Conservation (phyloP, 2,888 invertebrate species). For the Drosophila suboccidentalis region DNA sequence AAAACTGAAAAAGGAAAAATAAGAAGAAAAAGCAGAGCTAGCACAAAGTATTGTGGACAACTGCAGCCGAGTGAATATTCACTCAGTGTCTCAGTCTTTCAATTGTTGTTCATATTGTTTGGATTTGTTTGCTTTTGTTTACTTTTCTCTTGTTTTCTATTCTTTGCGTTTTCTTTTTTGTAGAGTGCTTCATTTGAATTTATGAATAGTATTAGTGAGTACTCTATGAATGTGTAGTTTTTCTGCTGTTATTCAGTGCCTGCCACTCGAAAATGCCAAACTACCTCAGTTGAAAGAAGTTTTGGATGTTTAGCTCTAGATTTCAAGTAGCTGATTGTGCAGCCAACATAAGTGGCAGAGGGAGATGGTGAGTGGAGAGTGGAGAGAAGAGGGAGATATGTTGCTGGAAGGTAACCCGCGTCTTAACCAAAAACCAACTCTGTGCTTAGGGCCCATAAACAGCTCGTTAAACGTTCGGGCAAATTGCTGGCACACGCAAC, state of each 20-base stretch:
- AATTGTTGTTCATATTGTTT: constrained; percentile 50
- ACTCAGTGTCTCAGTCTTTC: constrained; percentile 26
- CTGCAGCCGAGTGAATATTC: constrained; percentile 29
- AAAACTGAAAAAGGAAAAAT: constrained; percentile 5
- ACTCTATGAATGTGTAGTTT: constrained; percentile 49
- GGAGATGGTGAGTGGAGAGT: too few species aligned
- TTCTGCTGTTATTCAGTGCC: constrained; percentile 38
- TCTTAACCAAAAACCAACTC: constrained; percentile 4
- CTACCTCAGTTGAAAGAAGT: constrained; percentile 21
- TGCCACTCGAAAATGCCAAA: constrained; percentile 60
- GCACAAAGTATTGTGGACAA: constrained; percentile 40
- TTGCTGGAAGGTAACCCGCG: not conserved
- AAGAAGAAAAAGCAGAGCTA: constrained; percentile 8
- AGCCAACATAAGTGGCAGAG: constrained; percentile 3
- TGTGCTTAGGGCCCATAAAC: constrained; percentile 62
- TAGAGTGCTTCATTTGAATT: constrained; percentile 77
- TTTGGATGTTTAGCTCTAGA: constrained; percentile 47
- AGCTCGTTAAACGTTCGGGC: constrained; percentile 74
- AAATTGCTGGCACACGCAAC: constrained; percentile 78
- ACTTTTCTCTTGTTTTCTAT: constrained; percentile 13
- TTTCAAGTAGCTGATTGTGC: constrained; percentile 67
- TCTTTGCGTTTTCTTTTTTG: constrained; percentile 4
- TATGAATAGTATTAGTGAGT: constrained; percentile 67
- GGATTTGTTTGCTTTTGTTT: constrained; percentile 38
- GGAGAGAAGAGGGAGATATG: not conserved